These are phyloP conservation scores for Papilio helenus DNA, from an alignment of 1,140 invertebrate species.

Conservation along the genomic window DNA sequence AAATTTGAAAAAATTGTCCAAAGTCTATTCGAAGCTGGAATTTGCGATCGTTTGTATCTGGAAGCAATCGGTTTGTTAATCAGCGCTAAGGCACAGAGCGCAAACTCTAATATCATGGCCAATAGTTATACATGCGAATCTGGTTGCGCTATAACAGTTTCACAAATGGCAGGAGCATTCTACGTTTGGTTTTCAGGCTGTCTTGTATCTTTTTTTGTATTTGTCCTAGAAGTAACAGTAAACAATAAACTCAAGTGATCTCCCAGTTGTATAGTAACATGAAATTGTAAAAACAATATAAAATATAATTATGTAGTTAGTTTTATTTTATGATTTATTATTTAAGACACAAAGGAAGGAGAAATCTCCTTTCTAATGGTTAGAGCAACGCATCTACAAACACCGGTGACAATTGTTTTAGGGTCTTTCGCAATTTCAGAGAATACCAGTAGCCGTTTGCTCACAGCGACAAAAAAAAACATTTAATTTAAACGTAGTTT, in stretches of 20 bases:
- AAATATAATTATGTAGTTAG: neutral
- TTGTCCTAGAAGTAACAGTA: slow-evolving; percentile 54
- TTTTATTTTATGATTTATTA: neutral
- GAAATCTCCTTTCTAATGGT: no score
- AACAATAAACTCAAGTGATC: slow-evolving; percentile 22
- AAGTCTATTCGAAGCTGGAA: slow-evolving; percentile 66
- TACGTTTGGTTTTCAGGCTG: slow-evolving; percentile 64
- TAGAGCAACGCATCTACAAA: no score
- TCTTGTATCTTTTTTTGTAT: slow-evolving; percentile 48
- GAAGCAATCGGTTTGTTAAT: slow-evolving; percentile 63
- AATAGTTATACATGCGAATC: slow-evolving; percentile 65
- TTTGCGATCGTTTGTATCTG: slow-evolving; percentile 58
- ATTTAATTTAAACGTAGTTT: no score
- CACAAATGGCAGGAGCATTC: slow-evolving; percentile 57
- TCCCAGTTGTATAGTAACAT: neutral
- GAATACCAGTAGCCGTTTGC: no score
- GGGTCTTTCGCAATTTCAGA: no score
- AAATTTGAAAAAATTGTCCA: slow-evolving; percentile 51
- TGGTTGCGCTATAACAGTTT: slow-evolving; percentile 56
- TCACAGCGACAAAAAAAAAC: no score
- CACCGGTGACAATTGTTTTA: no score
- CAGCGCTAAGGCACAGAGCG: slow-evolving; percentile 55
- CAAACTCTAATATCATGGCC: slow-evolving; percentile 57
- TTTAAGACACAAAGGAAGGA: no score
- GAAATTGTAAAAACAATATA: neutral